phyloP scores from a whole-genome alignment of 2,797 vertebrate species.

The Onychomys arenicola region DNA sequence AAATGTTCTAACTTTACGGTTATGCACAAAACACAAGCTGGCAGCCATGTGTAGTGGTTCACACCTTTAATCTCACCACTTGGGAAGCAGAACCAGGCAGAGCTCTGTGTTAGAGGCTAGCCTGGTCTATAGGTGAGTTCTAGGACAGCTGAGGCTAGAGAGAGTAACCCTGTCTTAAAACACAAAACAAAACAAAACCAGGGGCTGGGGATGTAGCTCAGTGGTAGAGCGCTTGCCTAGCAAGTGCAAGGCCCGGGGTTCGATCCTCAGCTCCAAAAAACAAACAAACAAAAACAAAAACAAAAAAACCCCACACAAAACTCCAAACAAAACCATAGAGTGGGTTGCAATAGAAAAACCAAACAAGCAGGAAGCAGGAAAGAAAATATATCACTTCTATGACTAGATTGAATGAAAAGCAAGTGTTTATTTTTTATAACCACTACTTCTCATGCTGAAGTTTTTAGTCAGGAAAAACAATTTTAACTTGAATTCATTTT shows the following conservation, averaged over 20 bases:
- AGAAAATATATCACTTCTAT: conserved; percentile 30
- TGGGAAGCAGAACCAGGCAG: neutral
- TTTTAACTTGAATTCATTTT: conserved; percentile 13
- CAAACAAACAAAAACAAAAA: neutral
- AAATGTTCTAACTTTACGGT: conserved; percentile 10
- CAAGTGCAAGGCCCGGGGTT: too few species aligned
- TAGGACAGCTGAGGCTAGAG: neutral
- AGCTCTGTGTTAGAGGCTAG: neutral
- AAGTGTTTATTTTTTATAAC: conserved; percentile 37
- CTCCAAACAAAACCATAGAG: too few species aligned
- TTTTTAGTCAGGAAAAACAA: conserved; percentile 26
- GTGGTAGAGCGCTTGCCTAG: too few species aligned
- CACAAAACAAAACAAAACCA: too few species aligned
- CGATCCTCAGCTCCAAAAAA: too few species aligned
- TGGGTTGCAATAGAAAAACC: neutral
- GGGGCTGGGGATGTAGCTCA: too few species aligned
- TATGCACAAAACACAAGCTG: neutral
- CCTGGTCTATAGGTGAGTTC: neutral
- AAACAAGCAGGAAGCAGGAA: conserved; percentile 28
- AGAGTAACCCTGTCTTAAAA: neutral
- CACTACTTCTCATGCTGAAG: conserved; percentile 27
- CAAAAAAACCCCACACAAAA: too few species aligned
- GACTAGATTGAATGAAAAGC: conserved; percentile 16
- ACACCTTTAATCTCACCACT: neutral
- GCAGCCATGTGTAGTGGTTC: neutral